A percentile compares a stretch with the other conserved stretches of the same genome.
Evolutionary conservation across 2,113 vertebrate genomes (phyloP).

Genomic region (Chrysochloris asiatica): DNA sequence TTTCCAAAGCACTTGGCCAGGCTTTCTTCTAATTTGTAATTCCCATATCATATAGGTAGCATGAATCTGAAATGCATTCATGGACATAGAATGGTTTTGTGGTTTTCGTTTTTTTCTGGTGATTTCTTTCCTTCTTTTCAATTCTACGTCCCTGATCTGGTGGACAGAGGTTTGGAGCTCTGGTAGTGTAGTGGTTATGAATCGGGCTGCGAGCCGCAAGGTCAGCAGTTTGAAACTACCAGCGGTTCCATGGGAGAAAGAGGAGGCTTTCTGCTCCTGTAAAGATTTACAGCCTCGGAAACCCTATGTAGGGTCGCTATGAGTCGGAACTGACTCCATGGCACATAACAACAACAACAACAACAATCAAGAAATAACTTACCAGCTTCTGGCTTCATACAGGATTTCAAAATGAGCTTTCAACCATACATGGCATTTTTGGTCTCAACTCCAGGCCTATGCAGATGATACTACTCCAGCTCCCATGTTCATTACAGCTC

Average conservation of each 20-base stretch:
- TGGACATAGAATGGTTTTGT: neutral
- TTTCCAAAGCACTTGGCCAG: too few species aligned
- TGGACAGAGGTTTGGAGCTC: too few species aligned
- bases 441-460: neutral
- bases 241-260: too few species aligned
- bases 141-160: neutral
- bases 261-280: too few species aligned
- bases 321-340: too few species aligned
- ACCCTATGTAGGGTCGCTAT: too few species aligned
- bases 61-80: neutral
- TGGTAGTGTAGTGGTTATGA: too few species aligned
- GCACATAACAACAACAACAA: too few species aligned
- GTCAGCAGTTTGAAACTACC: too few species aligned
- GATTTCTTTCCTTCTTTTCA: neutral
- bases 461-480: too few species aligned
- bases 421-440: neutral
- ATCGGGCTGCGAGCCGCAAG: too few species aligned
- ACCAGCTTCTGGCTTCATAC: neutral
- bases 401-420: neutral
- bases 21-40: slow-evolving; percentile 27
- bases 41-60: neutral
- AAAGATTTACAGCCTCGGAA: too few species aligned
- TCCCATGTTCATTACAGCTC: neutral
- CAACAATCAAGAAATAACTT: neutral
- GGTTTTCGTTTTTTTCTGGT: neutral